Conservation (phyloP, 2,113 vertebrate species). For the Sylvietta virens region DNA sequence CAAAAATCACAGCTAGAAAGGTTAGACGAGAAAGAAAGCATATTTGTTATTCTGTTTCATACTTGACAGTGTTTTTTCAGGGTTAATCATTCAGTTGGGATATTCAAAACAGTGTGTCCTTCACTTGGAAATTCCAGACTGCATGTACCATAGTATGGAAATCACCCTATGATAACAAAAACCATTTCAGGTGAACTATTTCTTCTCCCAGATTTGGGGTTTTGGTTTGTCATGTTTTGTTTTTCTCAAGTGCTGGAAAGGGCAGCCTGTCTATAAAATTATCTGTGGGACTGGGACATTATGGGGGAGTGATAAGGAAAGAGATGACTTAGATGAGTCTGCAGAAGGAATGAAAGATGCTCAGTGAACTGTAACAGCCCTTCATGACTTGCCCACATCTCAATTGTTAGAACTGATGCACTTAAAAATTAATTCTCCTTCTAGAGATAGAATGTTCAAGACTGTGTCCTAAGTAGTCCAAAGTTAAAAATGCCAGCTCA, state of each 20-base stretch:
- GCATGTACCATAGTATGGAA: neutral
- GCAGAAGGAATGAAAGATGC: neutral
- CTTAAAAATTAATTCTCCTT: neutral
- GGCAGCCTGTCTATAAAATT: neutral
- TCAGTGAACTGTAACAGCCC: neutral
- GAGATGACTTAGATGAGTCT: neutral
- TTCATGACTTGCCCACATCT: neutral
- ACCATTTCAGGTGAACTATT: neutral
- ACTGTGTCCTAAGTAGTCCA: neutral
- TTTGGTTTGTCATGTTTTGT: neutral
- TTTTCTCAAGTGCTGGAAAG: neutral
- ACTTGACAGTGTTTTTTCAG: neutral
- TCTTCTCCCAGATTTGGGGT: neutral
- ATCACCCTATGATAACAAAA: neutral
- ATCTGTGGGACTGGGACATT: neutral
- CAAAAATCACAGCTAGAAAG: neutral
- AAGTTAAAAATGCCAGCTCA: neutral
- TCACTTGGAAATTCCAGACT: neutral
- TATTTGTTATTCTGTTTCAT: neutral
- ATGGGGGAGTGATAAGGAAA: neutral
- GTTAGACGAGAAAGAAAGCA: neutral
- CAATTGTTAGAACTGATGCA: neutral
- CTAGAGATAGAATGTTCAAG: neutral
- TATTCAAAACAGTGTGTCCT: neutral
- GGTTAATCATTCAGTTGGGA: neutral